Evolutionary conservation across 2,797 vertebrate species (phyloP).

Genomic region (Sarcophilus harrisii): DNA sequence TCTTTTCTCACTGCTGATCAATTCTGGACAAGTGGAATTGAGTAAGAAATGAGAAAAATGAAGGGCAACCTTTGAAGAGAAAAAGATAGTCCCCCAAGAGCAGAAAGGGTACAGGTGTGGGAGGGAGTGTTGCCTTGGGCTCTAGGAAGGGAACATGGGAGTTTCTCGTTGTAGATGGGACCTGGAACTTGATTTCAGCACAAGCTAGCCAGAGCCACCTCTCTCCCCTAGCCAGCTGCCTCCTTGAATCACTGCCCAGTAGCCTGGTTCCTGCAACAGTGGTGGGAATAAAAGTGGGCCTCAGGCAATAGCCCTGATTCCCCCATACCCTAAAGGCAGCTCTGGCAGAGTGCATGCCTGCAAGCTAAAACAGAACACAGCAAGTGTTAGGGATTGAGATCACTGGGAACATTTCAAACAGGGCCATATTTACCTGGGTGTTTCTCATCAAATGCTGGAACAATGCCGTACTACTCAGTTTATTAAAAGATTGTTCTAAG

Average conservation of each 20-base stretch:
- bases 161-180: background rate
- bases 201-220: background rate
- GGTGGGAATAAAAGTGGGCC: background rate
- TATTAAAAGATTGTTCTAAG: background rate
- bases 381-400: background rate
- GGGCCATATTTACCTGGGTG: background rate
- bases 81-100: background rate
- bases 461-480: background rate
- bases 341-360: background rate
- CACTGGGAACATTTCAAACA: background rate
- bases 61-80: background rate
- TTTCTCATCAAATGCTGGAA: background rate
- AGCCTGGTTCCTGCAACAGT: background rate
- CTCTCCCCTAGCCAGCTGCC: background rate
- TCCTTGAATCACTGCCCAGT: background rate
- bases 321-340: background rate
- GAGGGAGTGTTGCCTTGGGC: background rate
- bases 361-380: background rate
- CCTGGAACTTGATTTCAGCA: background rate
- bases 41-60: background rate
- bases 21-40: background rate
- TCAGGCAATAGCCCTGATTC: constrained; percentile 12
- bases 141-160: background rate
- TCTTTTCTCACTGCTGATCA: background rate
- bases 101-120: background rate